These are phyloP conservation scores for Callithrix jacchus DNA, from an alignment of 2,113 vertebrate genomes.

Conservation along the genomic window DNA sequence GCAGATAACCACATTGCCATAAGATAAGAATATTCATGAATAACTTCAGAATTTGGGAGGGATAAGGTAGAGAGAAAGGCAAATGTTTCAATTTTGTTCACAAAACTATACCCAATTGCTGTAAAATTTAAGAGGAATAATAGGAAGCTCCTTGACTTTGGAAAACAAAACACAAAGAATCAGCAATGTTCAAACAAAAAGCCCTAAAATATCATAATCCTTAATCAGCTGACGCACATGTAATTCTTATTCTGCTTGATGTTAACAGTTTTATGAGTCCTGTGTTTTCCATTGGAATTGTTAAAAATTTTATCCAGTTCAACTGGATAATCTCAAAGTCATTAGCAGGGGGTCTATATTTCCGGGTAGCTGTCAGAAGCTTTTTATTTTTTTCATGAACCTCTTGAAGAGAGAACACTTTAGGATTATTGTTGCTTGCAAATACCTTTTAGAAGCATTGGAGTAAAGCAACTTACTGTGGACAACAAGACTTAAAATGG, in stretches of 20 bases:
- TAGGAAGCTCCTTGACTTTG: neutral
- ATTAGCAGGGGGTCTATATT: neutral
- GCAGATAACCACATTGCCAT: neutral
- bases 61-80: neutral
- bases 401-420: neutral
- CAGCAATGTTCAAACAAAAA: neutral
- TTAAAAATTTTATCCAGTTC: neutral
- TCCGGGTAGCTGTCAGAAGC: neutral
- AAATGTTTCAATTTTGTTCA: neutral
- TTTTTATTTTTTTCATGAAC: neutral
- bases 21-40: neutral
- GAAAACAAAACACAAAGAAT: neutral
- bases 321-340: neutral
- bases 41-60: neutral
- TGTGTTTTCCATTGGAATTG: neutral
- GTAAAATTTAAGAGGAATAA: neutral
- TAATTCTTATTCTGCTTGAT: neutral
- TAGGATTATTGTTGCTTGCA: neutral
- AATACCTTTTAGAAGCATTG: neutral
- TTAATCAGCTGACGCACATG: neutral
- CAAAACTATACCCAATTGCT: neutral
- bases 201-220: neutral
- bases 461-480: neutral
- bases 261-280: neutral
- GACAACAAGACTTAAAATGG: neutral